phyloP scores from a whole-genome alignment of 2,113 vertebrate genomes.

The Pipa parva region DNA sequence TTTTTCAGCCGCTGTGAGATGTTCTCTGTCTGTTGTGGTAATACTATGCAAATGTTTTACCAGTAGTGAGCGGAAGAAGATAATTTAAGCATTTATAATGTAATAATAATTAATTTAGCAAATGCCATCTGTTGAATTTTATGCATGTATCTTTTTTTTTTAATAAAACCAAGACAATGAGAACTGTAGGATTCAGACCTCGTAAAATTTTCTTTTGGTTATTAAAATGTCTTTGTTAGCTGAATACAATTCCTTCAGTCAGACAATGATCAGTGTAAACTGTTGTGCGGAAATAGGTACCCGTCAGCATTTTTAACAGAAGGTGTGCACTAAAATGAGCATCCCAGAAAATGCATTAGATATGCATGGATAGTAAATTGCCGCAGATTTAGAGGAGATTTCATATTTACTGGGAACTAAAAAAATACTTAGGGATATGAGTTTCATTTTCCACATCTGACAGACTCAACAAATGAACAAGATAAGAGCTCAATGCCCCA shows the following conservation, averaged over 20 bases:
- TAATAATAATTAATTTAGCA: no score
- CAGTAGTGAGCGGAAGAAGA: no score
- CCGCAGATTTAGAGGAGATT: slow-evolving; percentile 16
- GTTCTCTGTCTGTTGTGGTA: no score
- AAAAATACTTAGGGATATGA: not conserved
- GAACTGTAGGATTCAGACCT: no score
- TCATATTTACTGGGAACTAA: slow-evolving; percentile 8
- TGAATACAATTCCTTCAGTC: not conserved
- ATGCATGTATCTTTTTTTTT: no score
- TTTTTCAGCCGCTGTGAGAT: no score
- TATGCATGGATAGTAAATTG: slow-evolving; percentile 30
- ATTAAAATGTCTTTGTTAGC: not conserved
- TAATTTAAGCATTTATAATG: no score
- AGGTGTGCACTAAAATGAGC: slow-evolving; percentile 5
- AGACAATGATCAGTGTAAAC: slow-evolving; percentile 2
- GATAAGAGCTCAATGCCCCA: not conserved
- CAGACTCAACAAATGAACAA: not conserved
- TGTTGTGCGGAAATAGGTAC: not conserved
- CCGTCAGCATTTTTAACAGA: slow-evolving; percentile 1
- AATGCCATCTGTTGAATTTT: no score
- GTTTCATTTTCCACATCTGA: slow-evolving; percentile 6
- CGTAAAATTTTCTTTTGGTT: no score
- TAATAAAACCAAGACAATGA: no score
- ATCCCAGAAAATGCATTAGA: slow-evolving; percentile 12
- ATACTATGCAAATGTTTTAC: no score